Evolutionary conservation across 2,888 invertebrate species (phyloP).

Genomic region (Phyllotreta cruciferae): DNA sequence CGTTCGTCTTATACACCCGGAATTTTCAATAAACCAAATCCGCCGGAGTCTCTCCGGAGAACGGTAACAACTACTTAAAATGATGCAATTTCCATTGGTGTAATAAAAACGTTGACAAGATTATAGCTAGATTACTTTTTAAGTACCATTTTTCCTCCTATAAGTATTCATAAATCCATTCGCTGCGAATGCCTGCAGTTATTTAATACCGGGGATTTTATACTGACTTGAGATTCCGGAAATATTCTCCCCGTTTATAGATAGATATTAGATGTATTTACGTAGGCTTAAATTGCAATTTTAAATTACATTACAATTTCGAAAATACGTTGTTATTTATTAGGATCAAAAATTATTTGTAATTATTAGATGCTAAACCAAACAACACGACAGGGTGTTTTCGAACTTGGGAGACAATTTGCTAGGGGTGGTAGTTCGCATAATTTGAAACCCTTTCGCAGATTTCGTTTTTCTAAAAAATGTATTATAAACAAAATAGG

Average conservation of each 20-base stretch:
- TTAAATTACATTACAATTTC: not conserved
- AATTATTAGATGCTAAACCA: too few relatives aligned
- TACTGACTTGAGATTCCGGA: not conserved
- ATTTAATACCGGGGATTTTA: slow-evolving; percentile 10
- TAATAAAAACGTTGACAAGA: slow-evolving; percentile 24
- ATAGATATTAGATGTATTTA: not conserved
- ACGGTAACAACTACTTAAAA: slow-evolving; percentile 15
- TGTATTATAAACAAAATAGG: too few relatives aligned
- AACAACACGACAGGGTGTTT: too few relatives aligned
- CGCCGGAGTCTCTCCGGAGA: slow-evolving; percentile 2
- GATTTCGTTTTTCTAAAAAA: too few relatives aligned
- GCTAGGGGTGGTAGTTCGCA: too few relatives aligned
- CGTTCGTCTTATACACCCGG: slow-evolving; percentile 6
- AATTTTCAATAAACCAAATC: slow-evolving; percentile 16
- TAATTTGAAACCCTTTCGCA: too few relatives aligned
- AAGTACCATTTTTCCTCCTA: slow-evolving; percentile 17
- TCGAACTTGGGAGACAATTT: too few relatives aligned
- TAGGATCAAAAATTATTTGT: too few relatives aligned
- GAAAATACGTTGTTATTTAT: too few relatives aligned
- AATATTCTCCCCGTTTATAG: not conserved
- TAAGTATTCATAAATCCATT: slow-evolving; percentile 27
- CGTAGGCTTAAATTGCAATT: not conserved
- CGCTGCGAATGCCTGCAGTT: not conserved
- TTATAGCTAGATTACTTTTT: slow-evolving; percentile 22
- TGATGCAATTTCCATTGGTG: slow-evolving; percentile 19